Evolutionary conservation across 2,797 vertebrate species (phyloP).

Genomic region (Odontamblyopus rebecca): DNA sequence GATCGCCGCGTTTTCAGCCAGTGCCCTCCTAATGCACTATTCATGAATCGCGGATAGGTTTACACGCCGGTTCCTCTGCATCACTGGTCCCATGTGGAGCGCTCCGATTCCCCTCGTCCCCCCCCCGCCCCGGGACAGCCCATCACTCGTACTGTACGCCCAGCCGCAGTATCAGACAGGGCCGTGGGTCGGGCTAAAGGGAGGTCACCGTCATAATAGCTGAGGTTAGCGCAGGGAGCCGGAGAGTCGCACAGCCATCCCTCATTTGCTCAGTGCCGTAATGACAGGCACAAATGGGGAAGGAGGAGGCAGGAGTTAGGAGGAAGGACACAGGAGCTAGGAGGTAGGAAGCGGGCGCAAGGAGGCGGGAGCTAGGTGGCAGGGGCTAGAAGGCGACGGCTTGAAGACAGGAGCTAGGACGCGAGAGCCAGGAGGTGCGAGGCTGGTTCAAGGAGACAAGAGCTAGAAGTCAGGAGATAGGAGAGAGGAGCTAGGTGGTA

Average conservation of each 20-base stretch:
- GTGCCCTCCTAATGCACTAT: constrained; percentile 78
- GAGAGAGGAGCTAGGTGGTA: constrained; percentile 67
- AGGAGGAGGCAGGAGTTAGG: constrained; percentile 75
- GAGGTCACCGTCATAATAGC: constrained; percentile 90
- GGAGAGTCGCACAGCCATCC: constrained; percentile 88
- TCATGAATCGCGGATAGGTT: constrained; percentile 72
- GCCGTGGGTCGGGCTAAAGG: constrained; percentile 82
- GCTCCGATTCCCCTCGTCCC: constrained; percentile 41
- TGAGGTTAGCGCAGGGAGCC: constrained; percentile 85
- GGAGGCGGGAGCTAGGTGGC: neutral
- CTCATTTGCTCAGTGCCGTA: constrained; percentile 87
- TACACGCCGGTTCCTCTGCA: constrained; percentile 66
- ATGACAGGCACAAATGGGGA: constrained; percentile 80
- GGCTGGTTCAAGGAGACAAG: too few species aligned
- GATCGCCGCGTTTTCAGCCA: constrained; percentile 61
- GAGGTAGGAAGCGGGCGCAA: neutral
- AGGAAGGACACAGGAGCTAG: neutral
- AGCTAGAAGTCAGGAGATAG: constrained; percentile 22
- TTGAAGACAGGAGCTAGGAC: constrained; percentile 41
- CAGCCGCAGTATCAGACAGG: constrained; percentile 84
- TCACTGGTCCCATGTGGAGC: constrained; percentile 48
- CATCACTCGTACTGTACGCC: constrained; percentile 74
- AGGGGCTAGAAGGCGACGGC: neutral
- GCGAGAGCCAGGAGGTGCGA: neutral
- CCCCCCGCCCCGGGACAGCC: constrained; percentile 48